Conservation (phyloP, 2,113 vertebrate species). For the Mirounga angustirostris region DNA sequence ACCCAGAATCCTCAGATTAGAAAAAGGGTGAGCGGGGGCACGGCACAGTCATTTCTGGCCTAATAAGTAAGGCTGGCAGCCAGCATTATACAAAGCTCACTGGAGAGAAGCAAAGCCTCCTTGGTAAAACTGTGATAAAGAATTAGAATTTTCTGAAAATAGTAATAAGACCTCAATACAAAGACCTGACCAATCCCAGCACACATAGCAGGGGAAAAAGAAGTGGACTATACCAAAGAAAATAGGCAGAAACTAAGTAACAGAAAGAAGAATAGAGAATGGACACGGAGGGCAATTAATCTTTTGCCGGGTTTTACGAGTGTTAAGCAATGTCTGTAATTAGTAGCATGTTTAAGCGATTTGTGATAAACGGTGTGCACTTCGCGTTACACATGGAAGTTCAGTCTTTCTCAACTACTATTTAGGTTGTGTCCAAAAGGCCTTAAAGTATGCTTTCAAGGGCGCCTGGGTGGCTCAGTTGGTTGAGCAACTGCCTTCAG, state of each 20-base stretch:
- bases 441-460: background rate
- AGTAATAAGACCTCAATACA: constrained; percentile 49
- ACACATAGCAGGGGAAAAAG: background rate
- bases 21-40: constrained; percentile 16
- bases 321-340: background rate
- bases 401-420: background rate
- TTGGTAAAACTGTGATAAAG: constrained; percentile 64
- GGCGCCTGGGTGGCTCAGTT: no score
- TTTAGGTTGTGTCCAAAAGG: background rate
- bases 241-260: background rate
- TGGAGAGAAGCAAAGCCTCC: constrained; percentile 63
- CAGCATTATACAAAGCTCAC: constrained; percentile 59
- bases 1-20: constrained; percentile 44
- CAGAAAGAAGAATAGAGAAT: background rate
- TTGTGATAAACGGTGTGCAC: background rate
- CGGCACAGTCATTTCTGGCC: constrained; percentile 17
- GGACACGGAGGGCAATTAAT: background rate
- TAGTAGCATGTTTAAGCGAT: background rate
- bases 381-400: background rate
- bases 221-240: background rate
- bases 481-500: no score
- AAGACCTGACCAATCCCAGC: background rate
- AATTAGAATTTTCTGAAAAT: constrained; percentile 71
- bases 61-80: constrained; percentile 55
- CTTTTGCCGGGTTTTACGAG: background rate